These are phyloP conservation scores for Drosophila subquinaria DNA, from an alignment of 2,888 invertebrate genomes.

Conservation along the genomic window DNA sequence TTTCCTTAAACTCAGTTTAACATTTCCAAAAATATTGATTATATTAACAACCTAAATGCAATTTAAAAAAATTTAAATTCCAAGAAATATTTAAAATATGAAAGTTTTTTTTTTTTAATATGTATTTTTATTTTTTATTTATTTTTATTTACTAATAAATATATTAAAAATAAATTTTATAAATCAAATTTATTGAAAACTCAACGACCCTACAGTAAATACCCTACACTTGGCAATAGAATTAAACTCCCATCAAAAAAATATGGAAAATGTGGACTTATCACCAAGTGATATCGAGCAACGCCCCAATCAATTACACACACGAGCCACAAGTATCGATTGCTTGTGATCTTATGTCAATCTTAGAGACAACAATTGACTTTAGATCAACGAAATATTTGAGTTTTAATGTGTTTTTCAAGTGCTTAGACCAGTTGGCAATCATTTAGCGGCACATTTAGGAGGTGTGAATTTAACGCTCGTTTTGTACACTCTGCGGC, in stretches of 20 bases:
- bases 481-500: slow-evolving; percentile 26
- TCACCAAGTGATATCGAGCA: slow-evolving; percentile 31
- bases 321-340: slow-evolving; percentile 21
- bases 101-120: too few relatives aligned
- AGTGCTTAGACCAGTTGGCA: slow-evolving; percentile 30
- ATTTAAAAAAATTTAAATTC: too few relatives aligned
- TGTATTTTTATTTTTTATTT: too few relatives aligned
- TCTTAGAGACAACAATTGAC: slow-evolving; percentile 27
- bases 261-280: slow-evolving; percentile 23
- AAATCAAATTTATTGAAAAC: neutral
- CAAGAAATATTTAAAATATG: too few relatives aligned
- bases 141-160: too few relatives aligned
- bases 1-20: too few relatives aligned
- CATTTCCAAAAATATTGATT: too few relatives aligned
- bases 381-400: slow-evolving; percentile 28
- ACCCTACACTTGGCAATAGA: slow-evolving; percentile 33
- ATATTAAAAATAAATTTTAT: neutral
- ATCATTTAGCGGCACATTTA: slow-evolving; percentile 55
- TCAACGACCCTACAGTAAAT: neutral
- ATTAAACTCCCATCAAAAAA: slow-evolving; percentile 7
- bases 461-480: slow-evolving; percentile 69
- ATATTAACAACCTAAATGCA: too few relatives aligned
- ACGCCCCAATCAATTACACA: slow-evolving; percentile 44
- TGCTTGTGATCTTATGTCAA: slow-evolving; percentile 54
- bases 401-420: slow-evolving; percentile 16